A percentile compares a stretch with the other conserved stretches of the same genome.
Conservation (phyloP, 2,888 invertebrate species). For the Dynastes tityus region DNA sequence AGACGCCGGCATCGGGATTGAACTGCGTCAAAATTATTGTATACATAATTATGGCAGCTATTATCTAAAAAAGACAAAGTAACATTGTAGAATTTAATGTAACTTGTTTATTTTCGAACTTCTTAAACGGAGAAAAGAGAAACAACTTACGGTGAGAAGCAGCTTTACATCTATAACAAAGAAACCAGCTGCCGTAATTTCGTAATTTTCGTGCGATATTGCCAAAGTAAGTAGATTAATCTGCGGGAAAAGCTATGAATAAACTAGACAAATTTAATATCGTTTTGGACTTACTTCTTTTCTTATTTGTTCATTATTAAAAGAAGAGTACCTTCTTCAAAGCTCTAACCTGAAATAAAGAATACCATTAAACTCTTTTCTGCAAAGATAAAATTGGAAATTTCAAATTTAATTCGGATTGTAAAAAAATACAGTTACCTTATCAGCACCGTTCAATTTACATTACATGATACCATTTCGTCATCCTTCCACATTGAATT, state of each 20-base stretch:
- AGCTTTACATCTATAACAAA: slow-evolving; percentile 24
- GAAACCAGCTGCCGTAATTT: slow-evolving; percentile 13
- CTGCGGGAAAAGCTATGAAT: background rate
- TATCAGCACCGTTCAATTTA: no score
- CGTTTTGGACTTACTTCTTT: background rate
- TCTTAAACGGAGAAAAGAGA: background rate
- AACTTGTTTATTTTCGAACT: background rate
- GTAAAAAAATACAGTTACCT: no score
- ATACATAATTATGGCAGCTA: slow-evolving; percentile 14
- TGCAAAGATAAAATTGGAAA: no score
- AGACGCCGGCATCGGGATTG: slow-evolving; percentile 9
- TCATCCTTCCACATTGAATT: no score
- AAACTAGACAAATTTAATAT: background rate
- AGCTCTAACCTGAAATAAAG: background rate
- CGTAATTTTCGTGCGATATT: background rate
- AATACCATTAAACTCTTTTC: background rate
- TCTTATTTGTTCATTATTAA: background rate
- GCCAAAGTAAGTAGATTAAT: slow-evolving; percentile 4
- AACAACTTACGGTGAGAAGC: slow-evolving; percentile 15
- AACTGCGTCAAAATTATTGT: slow-evolving; percentile 11
- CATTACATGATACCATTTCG: no score
- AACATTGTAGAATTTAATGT: background rate
- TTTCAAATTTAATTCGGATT: no score
- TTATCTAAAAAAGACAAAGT: slow-evolving; percentile 3
- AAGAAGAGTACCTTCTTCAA: background rate